phyloP scores from a whole-genome alignment of 1,140 invertebrate genomes.

The Metopolophium dirhodum region DNA sequence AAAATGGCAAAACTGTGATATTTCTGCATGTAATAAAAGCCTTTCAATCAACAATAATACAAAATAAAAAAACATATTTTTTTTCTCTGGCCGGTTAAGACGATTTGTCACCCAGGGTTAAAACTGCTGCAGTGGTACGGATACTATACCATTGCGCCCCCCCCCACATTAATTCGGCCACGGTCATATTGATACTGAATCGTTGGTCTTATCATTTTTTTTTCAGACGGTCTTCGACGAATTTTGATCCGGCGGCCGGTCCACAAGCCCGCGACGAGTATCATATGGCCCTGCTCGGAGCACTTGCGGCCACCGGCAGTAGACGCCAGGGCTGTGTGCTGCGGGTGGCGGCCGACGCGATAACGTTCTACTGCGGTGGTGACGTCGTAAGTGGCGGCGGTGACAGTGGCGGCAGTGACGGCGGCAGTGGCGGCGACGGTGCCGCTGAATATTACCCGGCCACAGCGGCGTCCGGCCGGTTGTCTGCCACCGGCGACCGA shows the following conservation, averaged over 20 bases:
- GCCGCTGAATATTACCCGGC: neutral
- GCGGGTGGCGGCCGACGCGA: slow-evolving; percentile 52
- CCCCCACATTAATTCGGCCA: too few relatives aligned
- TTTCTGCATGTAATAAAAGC: too few relatives aligned
- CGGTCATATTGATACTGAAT: too few relatives aligned
- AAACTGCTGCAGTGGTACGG: too few relatives aligned
- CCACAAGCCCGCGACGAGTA: neutral
- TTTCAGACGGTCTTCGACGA: neutral
- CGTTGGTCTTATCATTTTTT: neutral
- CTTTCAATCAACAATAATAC: too few relatives aligned
- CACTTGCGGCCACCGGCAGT: slow-evolving; percentile 35
- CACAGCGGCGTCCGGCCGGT: neutral
- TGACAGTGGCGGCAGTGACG: neutral
- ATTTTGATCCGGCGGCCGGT: slow-evolving; percentile 34
- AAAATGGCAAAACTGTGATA: too few relatives aligned
- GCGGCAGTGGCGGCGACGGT: neutral
- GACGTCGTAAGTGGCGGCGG: neutral
- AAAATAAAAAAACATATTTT: too few relatives aligned
- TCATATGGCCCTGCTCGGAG: slow-evolving; percentile 53
- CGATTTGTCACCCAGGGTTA: too few relatives aligned
- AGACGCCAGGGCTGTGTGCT: slow-evolving; percentile 50
- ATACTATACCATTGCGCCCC: too few relatives aligned
- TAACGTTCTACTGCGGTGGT: slow-evolving; percentile 46
- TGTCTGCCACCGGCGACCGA: neutral
- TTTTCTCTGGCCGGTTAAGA: too few relatives aligned